Base-by-base conservation (phyloP, 2,113 vertebrate genomes). In the Camelus dromedarius region DNA sequence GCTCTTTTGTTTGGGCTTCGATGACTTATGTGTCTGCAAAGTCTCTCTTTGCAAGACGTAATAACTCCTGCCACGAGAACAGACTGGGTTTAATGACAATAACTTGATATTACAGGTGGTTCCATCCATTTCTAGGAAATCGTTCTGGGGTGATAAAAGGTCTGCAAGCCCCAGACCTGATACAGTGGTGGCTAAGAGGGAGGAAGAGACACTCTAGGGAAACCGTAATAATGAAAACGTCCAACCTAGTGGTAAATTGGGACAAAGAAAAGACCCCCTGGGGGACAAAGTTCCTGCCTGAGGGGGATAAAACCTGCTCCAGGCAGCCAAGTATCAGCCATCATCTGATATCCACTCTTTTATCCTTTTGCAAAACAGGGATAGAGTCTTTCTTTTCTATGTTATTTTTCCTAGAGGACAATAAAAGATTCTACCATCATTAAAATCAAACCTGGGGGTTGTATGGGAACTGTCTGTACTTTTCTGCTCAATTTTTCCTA, bases 21-120 rank as follows among this genome's bases (percentile, higher is more conserved):
- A 15, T 38, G 38, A 77, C 46, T 91, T 56, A 62, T 52, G 54
- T 6, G 67, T 87, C 83, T 84, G 54, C 32, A 32, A 0, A 20
- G 35, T 90, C 72, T 84, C 79, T 89, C 95, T 92, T 75, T 91
- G 9, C 24, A 88, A 54, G 86, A 42, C 18, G 6, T 62, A 95
- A 6, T 87, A 93, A 80, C 9, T 60, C 69, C n/a, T 11, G 5
- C 46, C 54, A 1, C 28, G 20, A 52, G 92, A 93, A 80, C 28
- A 80, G 56, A 6, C 8, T 72, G 35, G 52, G 73, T 96, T 93
- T 97, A 97, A 94, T 58, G 79, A 88, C 9, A 72, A 5, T 80
- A 69, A 46, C 79, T 97, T 93, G 86, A 66, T 92, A 79, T 46
- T 58, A 0, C 64, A 96, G 56, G 52, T 70, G 92, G 30, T 0